Conservation (phyloP, 1,140 invertebrate species). For the Drosophila pectinifera region DNA sequence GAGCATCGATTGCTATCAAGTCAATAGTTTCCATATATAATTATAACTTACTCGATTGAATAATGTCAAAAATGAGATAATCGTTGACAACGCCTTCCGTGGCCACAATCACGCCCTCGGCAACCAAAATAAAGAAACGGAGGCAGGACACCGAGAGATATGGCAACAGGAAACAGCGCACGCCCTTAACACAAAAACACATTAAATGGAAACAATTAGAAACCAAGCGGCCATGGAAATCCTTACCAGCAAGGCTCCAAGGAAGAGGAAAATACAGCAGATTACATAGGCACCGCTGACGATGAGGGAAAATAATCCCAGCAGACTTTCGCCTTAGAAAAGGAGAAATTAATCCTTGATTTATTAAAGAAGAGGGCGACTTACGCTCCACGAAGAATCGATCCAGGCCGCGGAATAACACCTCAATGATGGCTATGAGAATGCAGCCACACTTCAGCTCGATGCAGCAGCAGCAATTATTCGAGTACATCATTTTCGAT, state of each 20-base stretch:
- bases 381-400: constrained; percentile 63
- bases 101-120: constrained; percentile 32
- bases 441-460: constrained; percentile 60
- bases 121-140: constrained; percentile 39
- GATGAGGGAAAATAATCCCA: constrained; percentile 36
- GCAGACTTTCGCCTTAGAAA: constrained; percentile 28
- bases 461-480: constrained; percentile 63
- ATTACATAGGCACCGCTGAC: constrained; percentile 59
- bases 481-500: constrained; percentile 59
- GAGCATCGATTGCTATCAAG: neutral
- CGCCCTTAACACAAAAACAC: neutral
- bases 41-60: constrained; percentile 44
- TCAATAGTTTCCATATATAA: no score
- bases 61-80: constrained; percentile 51
- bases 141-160: constrained; percentile 49
- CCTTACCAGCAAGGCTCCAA: constrained; percentile 55
- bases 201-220: neutral
- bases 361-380: neutral
- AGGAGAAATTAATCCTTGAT: neutral
- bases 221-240: neutral
- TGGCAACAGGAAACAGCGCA: constrained; percentile 42
- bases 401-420: constrained; percentile 58
- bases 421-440: constrained; percentile 60
- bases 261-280: constrained; percentile 46
- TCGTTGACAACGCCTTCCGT: constrained; percentile 41